Evolutionary conservation across 2,888 invertebrate species (phyloP).

Genomic region (Alviniconcha strummeri): DNA sequence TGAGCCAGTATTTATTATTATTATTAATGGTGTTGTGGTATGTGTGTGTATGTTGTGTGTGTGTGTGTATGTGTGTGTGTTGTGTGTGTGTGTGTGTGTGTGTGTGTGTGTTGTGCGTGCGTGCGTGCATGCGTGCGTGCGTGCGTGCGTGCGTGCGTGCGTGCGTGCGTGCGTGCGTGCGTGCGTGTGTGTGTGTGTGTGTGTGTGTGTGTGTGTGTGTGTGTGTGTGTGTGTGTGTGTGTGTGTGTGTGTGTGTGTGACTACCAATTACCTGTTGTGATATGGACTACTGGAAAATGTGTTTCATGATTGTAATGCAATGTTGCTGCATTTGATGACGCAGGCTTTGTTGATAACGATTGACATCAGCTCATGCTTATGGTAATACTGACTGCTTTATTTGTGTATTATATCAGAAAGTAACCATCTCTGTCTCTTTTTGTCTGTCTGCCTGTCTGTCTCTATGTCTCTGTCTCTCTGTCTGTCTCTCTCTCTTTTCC

Average conservation of each 20-base stretch:
- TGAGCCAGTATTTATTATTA: no score
- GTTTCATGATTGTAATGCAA: no score
- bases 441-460: background rate
- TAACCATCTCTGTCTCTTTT: no score
- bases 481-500: conserved; percentile 11
- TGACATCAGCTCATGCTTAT: background rate
- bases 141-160: no score
- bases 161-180: no score
- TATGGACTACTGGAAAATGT: no score
- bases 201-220: no score
- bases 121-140: background rate
- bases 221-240: no score
- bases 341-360: background rate
- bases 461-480: background rate
- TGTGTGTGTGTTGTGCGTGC: background rate
- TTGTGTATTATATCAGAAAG: background rate
- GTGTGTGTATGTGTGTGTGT: background rate
- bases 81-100: background rate
- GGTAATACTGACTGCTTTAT: background rate
- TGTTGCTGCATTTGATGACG: background rate
- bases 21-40: background rate
- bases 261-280: no score
- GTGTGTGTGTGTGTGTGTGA: no score
- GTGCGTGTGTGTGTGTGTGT: no score
- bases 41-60: background rate